Evolutionary conservation across 2,113 vertebrate species (phyloP), one percentile per base, ranked within the genome.

Genomic region (Chroicocephalus ridibundus): DNA sequence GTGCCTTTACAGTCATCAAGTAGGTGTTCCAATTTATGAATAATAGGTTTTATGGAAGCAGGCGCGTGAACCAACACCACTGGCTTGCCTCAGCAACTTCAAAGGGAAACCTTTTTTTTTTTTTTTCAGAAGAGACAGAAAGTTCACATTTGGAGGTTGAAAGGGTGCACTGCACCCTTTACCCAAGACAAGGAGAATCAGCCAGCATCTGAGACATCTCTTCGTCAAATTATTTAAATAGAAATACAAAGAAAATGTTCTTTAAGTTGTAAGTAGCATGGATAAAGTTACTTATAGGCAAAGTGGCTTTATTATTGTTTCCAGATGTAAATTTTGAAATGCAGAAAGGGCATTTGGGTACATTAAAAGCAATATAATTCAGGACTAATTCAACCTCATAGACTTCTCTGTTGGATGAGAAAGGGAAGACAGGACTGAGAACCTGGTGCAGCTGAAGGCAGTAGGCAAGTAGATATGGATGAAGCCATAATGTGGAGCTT

Each of bases 221-320:
- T 86, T 52, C 1, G 5, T 91, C 81, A 85, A 94, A 94, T 87
- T 89, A 87, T 79, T 95, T 84, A 72, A 89, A 82, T 76, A 94
- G 61, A 83, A 96, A 85, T 81, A 80, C 40, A 96, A 91, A 87
- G 29, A 79, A 91, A 91, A 82, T 58, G 46, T 90, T 92, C 47
- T 92, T 52, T 72, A 95, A 70, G 38, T 87, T 81, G 26, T 94
- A 94, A 96, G 94, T 92, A 91, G 83, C n/a, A 12, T 87, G 86
- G 89, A 77, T 97, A 88, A 81, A 91, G n/a, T 97, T 96, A 94
- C 88, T 89, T 82, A 62, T 34, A 72, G 64, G 66, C 58, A 72
- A 93, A 97, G 57, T 91, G 46, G 57, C 49, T 95, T 79, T 89
- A 49, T 94, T 91, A 96, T 94, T 95, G 57, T 82, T 97, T 97